Base-by-base conservation (phyloP, 2,797 vertebrate species). In the Sparus aurata region DNA sequence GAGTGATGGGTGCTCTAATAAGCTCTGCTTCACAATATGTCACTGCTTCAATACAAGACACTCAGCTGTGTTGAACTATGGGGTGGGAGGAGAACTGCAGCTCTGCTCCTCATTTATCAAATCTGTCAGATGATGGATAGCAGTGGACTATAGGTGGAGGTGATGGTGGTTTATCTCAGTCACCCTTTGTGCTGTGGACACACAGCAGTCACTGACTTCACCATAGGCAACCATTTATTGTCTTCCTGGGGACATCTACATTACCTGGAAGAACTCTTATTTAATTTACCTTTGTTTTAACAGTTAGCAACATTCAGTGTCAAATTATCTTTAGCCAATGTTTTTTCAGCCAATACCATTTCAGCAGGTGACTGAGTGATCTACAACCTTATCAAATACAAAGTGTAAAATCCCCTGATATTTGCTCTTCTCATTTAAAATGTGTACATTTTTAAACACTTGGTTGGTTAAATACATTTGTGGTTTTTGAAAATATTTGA, bases 1-100 rank as follows among this genome's bases (percentile, higher is more conserved):
- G 92, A 92, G 61, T 92, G 90, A 92, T 91, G 87, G 85, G 79
- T 47, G 73, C 88, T 90, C 87, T 92, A 93, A 93, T 90, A 87
- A 88, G 85, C 86, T 84, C 61, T 72, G 88, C 90, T 87, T 87
- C 83, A 72, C 88, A 89, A 90, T 87, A 80, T 93, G 90, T 93
- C 91, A 92, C 79, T 22, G 65, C 86, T 88, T 92, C 83, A 85
- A 85, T 84, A 77, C 80, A 62, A 86, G 84, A 77, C 53, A 59
- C 61, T 87, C 52, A 43, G 87, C 75, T 53, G 57, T 66, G 30
- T 63, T 60, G 81, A 89, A 81, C 91, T 79, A 82, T 47, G 16
- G 82, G 87, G 82, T 85, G 79, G 70, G 75, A 70, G 77, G 85
- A 85, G 75, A 75, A 80, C 84, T 71, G 53, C 46, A 17, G 23